Percentiles rank a stretch among this genome's conserved stretches.
phyloP scores from a whole-genome alignment of 1,140 invertebrate genomes.

The Triops longicaudatus region DNA sequence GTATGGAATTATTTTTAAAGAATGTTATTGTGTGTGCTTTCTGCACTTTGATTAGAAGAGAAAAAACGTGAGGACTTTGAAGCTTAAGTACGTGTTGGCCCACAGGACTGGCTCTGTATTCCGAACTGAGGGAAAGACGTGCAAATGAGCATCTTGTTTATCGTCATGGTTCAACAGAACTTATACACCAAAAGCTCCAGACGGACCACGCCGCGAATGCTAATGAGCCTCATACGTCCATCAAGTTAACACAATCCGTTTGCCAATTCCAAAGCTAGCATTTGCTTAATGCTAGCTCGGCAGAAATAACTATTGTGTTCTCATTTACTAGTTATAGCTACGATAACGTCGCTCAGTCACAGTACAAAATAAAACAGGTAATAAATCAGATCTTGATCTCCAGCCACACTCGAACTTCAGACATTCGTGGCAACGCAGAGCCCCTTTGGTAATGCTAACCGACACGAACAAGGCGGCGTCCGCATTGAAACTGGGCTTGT shows the following conservation, averaged over 20 bases:
- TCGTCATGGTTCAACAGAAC: neutral
- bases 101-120: neutral
- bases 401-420: neutral
- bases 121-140: neutral
- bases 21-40: neutral
- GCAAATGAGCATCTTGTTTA: conserved; percentile 11
- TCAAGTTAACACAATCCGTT: neutral
- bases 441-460: neutral
- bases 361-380: neutral
- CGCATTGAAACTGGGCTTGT: no score
- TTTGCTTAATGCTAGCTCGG: no score
- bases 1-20: neutral
- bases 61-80: neutral
- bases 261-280: neutral
- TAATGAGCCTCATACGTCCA: neutral
- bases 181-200: neutral
- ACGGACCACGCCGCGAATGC: neutral
- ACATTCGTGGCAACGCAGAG: neutral
- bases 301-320: no score
- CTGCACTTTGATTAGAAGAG: neutral
- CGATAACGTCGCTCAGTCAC: no score
- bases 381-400: neutral
- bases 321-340: no score
- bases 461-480: neutral
- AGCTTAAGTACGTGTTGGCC: neutral